Evolutionary conservation across 2,888 invertebrate genomes (phyloP).

Genomic region (Polydrusus tereticollis): DNA sequence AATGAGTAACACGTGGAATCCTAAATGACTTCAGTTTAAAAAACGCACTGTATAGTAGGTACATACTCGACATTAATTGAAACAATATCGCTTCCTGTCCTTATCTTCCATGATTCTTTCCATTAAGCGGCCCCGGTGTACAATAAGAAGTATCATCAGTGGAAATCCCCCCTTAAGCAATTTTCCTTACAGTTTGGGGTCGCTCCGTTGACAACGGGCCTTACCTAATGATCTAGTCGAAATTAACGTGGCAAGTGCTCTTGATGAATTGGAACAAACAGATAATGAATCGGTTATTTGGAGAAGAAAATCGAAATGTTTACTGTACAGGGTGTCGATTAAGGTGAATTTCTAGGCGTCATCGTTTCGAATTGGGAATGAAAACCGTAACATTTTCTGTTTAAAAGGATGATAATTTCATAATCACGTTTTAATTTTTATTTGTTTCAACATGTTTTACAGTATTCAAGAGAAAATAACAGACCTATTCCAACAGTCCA

Average conservation of each 20-base stretch:
- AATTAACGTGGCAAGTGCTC: conserved; percentile 61
- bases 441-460: too few relatives aligned
- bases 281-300: conserved; percentile 51
- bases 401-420: too few relatives aligned
- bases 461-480: too few relatives aligned
- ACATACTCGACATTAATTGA: conserved; percentile 32
- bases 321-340: background rate
- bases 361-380: too few relatives aligned
- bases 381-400: too few relatives aligned
- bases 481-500: too few relatives aligned
- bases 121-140: conserved; percentile 43
- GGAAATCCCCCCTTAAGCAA: conserved; percentile 46
- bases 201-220: conserved; percentile 58
- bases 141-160: conserved; percentile 44
- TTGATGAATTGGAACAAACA: conserved; percentile 60
- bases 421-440: too few relatives aligned
- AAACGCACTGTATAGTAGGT: too few relatives aligned
- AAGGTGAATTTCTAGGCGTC: too few relatives aligned
- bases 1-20: too few relatives aligned
- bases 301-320: conserved; percentile 8
- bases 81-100: conserved; percentile 45
- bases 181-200: conserved; percentile 40
- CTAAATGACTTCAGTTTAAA: too few relatives aligned
- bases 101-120: conserved; percentile 48
- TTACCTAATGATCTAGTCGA: conserved; percentile 60